Evolutionary conservation across 1,140 invertebrate genomes (phyloP).

Genomic region (Leptinotarsa texana): DNA sequence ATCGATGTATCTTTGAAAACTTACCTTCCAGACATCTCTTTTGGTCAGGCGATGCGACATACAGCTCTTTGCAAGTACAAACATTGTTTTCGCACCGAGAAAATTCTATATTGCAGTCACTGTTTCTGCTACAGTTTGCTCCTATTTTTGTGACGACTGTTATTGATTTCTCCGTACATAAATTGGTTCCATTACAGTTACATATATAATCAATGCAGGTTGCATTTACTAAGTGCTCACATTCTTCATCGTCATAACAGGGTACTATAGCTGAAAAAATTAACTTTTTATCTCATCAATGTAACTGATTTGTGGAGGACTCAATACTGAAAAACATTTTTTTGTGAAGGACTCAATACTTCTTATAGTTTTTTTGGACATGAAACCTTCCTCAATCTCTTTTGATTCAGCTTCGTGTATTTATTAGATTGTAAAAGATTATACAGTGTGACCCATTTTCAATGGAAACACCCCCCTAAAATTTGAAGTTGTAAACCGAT

Average conservation of each 20-base stretch:
- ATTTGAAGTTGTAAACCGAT: no score
- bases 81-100: neutral
- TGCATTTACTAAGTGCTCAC: neutral
- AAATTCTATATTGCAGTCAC: conserved; percentile 18
- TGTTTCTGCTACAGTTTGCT: neutral
- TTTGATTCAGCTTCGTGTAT: no score
- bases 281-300: no score
- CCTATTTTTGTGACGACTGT: conserved; percentile 19
- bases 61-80: conserved; percentile 6
- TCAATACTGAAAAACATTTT: no score
- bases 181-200: conserved; percentile 5
- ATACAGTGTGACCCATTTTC: no score
- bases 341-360: no score
- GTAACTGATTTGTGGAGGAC: no score
- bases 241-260: conserved; percentile 13
- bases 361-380: no score
- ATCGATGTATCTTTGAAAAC: neutral
- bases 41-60: conserved; percentile 3
- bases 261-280: conserved; percentile 7
- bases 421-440: no score
- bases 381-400: no score
- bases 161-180: neutral
- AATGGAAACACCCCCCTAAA: no score
- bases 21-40: conserved; percentile 20
- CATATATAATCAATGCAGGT: neutral